phyloP scores from a whole-genome alignment of 2,888 invertebrate genomes.

The Rotaria socialis region DNA sequence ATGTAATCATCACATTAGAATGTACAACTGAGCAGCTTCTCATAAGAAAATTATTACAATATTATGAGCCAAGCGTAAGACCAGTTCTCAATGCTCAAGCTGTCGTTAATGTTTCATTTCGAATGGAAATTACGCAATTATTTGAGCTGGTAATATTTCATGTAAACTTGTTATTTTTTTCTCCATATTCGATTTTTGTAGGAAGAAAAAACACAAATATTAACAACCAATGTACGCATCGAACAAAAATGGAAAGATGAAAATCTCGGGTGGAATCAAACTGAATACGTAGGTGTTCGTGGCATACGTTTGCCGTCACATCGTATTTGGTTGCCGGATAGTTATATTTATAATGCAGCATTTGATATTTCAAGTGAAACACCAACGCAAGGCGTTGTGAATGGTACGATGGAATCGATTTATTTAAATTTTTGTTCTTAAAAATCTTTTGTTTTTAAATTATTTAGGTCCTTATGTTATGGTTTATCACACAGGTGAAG shows the following conservation, averaged over 20 bases:
- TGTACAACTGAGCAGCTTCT: constrained; percentile 59
- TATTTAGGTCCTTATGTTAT: constrained; percentile 61
- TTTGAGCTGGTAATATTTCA: constrained; percentile 56
- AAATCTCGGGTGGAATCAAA: constrained; percentile 70
- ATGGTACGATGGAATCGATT: not conserved
- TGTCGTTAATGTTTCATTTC: constrained; percentile 61
- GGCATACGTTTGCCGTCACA: constrained; percentile 67
- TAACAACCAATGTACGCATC: constrained; percentile 63
- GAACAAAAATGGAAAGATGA: constrained; percentile 69
- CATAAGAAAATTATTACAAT: constrained; percentile 60
- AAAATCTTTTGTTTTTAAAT: constrained; percentile 53
- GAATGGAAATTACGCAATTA: constrained; percentile 64
- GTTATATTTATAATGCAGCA: constrained; percentile 69
- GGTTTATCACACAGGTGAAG: constrained; percentile 62
- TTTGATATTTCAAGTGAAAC: constrained; percentile 18
- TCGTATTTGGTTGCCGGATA: constrained; percentile 73
- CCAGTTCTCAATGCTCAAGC: constrained; percentile 62
- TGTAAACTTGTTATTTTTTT: not conserved
- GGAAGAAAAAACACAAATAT: constrained; percentile 64
- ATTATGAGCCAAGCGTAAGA: constrained; percentile 63
- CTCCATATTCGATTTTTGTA: constrained; percentile 49
- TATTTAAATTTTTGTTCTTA: too few relatives aligned
- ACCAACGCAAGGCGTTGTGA: not conserved
- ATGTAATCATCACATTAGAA: not conserved
- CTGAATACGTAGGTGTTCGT: constrained; percentile 67